Percentiles rank a stretch among this genome's conserved stretches.
Evolutionary conservation across 2,888 invertebrate species (phyloP).

Genomic region (Criorhina ranunculi): DNA sequence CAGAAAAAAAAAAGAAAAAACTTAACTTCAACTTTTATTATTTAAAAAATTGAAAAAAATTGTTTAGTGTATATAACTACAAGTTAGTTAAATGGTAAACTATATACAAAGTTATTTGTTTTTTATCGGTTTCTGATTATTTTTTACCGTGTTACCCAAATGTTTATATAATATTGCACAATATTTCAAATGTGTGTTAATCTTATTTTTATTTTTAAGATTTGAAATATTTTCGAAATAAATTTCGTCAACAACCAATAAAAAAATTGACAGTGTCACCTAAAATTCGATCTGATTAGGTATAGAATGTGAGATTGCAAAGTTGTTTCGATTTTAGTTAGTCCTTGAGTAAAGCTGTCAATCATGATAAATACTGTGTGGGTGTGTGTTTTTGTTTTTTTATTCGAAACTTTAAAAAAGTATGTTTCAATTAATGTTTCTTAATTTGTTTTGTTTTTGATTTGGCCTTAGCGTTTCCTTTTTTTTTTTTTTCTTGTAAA

Average conservation of each 20-base stretch:
- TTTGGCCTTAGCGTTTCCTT: constrained; percentile 63
- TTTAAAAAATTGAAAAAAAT: not conserved
- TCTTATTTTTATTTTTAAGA: constrained; percentile 3
- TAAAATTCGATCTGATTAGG: constrained; percentile 39
- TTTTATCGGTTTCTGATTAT: constrained; percentile 9
- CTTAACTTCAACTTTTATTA: constrained; percentile 13
- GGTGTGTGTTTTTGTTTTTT: constrained; percentile 23
- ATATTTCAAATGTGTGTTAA: constrained; percentile 3
- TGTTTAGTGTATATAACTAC: constrained; percentile 2
- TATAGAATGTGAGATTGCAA: constrained; percentile 11
- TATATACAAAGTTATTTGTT: not conserved
- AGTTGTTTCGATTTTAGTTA: not conserved
- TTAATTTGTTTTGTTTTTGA: constrained; percentile 45
- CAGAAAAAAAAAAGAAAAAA: not conserved
- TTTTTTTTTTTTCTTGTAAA: constrained; percentile 58
- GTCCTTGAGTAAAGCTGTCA: constrained; percentile 12
- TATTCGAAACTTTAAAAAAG: constrained; percentile 59
- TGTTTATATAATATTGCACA: constrained; percentile 58
- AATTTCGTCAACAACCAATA: constrained; percentile 61
- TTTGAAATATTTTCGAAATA: constrained; percentile 27
- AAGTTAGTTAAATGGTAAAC: constrained; percentile 20
- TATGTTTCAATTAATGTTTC: constrained; percentile 49
- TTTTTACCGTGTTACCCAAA: constrained; percentile 50
- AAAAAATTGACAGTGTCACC: constrained; percentile 52
- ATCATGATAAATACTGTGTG: constrained; percentile 34